Conservation (phyloP, 2,113 vertebrate species). For the Gallinago undulata region DNA sequence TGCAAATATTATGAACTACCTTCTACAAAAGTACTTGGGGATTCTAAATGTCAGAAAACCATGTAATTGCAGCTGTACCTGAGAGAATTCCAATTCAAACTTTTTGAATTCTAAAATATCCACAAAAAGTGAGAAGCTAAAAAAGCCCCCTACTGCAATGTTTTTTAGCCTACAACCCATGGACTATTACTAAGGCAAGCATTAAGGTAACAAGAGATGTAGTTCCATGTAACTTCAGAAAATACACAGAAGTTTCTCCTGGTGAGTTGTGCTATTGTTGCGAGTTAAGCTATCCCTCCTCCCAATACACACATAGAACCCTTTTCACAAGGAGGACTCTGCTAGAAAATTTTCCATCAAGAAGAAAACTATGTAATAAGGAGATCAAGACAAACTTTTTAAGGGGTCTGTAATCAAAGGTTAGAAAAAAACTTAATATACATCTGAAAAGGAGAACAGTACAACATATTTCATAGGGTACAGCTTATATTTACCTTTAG, state of each 20-base stretch:
- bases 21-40: not conserved
- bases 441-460: not conserved
- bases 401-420: not conserved
- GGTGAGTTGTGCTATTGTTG: not conserved
- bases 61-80: not conserved
- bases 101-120: not conserved
- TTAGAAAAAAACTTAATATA: not conserved
- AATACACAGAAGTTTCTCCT: not conserved
- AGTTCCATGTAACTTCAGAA: not conserved
- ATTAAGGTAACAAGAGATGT: not conserved
- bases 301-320: not conserved
- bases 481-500: not conserved
- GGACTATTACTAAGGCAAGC: not conserved
- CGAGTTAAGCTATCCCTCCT: not conserved
- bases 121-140: not conserved
- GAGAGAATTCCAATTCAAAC: not conserved
- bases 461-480: not conserved
- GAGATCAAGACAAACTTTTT: not conserved
- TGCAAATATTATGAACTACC: not conserved
- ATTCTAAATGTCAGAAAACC: not conserved
- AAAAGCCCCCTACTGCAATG: not conserved
- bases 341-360: not conserved
- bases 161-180: not conserved
- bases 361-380: not conserved
- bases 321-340: not conserved